A percentile compares a stretch with the other conserved stretches of the same genome.
Conservation (phyloP, 2,113 vertebrate species). For the Neogale vison region DNA sequence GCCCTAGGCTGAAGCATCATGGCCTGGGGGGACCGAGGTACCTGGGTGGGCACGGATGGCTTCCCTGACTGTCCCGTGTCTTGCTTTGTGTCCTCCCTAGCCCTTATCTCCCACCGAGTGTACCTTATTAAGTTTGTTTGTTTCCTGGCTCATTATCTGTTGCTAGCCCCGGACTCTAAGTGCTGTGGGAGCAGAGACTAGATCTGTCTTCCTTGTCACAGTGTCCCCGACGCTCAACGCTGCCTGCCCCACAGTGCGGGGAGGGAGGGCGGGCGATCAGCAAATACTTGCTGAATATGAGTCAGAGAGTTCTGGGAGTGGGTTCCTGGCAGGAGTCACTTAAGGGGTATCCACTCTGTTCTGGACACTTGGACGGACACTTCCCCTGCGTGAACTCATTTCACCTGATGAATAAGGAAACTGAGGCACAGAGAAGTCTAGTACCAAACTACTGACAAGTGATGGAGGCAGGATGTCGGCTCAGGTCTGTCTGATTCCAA, state of each 20-base stretch:
- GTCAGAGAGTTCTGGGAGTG: neutral
- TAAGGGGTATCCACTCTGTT: neutral
- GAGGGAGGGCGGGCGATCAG: neutral
- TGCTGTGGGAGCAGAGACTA: neutral
- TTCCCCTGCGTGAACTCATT: neutral
- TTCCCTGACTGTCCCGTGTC: neutral
- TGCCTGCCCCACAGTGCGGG: rapidly evolving
- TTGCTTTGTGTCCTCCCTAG: neutral
- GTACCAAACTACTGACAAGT: neutral
- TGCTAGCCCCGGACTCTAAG: neutral
- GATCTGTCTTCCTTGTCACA: neutral
- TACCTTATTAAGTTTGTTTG: neutral
- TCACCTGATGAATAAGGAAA: neutral
- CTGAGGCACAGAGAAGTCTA: neutral
- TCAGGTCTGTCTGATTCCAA: neutral
- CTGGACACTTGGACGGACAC: too few species aligned
- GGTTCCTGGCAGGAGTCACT: neutral
- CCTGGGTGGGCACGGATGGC: neutral
- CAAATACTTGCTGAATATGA: neutral
- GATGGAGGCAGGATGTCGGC: neutral
- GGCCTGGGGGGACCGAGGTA: neutral
- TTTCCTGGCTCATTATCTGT: neutral
- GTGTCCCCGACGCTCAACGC: rapidly evolving
- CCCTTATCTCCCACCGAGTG: neutral
- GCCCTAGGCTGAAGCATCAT: neutral